These are phyloP conservation scores for Calcarius lapponicus DNA, from an alignment of 2,797 vertebrate genomes.

Conservation along the genomic window DNA sequence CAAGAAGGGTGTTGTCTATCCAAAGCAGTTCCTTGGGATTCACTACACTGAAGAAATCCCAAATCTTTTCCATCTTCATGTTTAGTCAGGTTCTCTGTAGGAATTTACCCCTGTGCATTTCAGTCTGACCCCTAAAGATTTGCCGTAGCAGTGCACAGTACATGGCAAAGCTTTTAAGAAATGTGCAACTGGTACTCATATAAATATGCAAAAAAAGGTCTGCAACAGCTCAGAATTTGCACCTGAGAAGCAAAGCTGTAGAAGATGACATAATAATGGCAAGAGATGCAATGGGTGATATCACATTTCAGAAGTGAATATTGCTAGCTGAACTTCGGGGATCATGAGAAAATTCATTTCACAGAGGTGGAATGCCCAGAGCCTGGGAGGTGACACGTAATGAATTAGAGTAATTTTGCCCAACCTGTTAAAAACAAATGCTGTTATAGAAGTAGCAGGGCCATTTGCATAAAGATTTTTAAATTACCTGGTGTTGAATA, in stretches of 20 bases:
- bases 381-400: background rate
- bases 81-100: background rate
- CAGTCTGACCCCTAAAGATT: background rate
- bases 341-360: background rate
- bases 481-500: conserved; percentile 9
- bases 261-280: background rate
- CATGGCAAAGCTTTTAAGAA: background rate
- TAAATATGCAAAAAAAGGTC: background rate
- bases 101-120: background rate
- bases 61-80: background rate
- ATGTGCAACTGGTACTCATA: rapidly evolving
- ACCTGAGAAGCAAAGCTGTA: background rate
- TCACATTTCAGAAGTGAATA: background rate
- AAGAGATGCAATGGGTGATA: background rate
- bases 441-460: background rate
- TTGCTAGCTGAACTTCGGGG: background rate
- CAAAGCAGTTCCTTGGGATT: background rate
- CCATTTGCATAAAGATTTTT: background rate
- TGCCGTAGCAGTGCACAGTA: background rate
- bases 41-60: background rate
- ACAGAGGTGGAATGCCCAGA: background rate
- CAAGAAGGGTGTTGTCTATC: background rate
- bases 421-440: background rate
- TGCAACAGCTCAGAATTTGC: background rate
- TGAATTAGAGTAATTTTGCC: background rate